Percentiles rank a stretch among this genome's conserved stretches.
phyloP scores from a whole-genome alignment of 2,113 vertebrate genomes.

The Gambusia affinis region DNA sequence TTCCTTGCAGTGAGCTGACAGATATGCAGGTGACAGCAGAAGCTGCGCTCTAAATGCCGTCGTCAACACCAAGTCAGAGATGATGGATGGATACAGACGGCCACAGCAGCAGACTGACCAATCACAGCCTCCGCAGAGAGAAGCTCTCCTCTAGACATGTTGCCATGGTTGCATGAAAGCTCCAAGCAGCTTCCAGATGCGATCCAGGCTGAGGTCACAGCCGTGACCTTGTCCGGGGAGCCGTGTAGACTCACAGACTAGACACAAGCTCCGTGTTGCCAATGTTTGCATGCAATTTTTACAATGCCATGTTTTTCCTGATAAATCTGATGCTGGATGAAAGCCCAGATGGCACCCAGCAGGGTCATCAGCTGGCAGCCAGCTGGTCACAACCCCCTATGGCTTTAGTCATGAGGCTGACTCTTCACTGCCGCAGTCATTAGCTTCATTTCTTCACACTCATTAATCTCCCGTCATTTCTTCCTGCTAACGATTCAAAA shows the following conservation, averaged over 20 bases:
- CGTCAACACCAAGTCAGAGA: background rate
- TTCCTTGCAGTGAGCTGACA: background rate
- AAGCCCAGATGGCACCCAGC: background rate
- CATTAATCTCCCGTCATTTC: constrained; percentile 42
- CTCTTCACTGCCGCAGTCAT: constrained; percentile 46
- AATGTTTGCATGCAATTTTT: background rate
- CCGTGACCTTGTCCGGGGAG: background rate
- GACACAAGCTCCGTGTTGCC: background rate
- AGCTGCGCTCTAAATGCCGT: background rate
- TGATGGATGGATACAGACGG: background rate
- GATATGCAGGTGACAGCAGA: background rate
- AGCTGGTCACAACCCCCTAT: constrained; percentile 56
- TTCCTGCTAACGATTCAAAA: constrained; percentile 19
- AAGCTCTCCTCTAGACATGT: background rate
- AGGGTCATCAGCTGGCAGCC: constrained; percentile 21
- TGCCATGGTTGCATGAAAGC: background rate
- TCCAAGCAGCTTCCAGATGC: background rate
- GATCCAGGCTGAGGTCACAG: background rate
- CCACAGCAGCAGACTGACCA: background rate
- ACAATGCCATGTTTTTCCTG: background rate
- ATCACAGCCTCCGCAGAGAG: background rate
- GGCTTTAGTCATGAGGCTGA: constrained; percentile 64
- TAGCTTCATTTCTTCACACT: constrained; percentile 67
- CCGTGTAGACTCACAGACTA: background rate
- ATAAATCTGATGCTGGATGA: background rate